These are phyloP conservation scores for Cryptomyrus ogoouensis DNA, from an alignment of 2,113 vertebrate species.

Conservation along the genomic window DNA sequence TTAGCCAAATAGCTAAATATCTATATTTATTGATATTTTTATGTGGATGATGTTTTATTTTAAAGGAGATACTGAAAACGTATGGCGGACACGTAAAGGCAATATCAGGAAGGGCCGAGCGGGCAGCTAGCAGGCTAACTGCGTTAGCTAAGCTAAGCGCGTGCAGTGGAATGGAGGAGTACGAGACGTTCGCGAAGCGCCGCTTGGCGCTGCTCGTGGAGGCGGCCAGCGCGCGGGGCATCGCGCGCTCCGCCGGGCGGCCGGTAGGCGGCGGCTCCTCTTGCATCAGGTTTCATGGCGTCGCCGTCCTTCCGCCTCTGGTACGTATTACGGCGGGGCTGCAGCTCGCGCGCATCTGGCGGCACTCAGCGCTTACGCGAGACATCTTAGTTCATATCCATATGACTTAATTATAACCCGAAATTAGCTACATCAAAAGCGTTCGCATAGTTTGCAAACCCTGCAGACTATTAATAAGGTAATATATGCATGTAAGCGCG, in stretches of 20 bases:
- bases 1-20: not conserved
- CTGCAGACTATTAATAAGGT: not conserved
- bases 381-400: not conserved
- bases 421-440: not conserved
- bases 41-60: not conserved
- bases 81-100: not conserved
- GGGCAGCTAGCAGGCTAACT: not conserved
- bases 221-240: not conserved
- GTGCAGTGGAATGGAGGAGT: conserved; percentile 51
- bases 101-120: not conserved
- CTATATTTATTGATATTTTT: not conserved
- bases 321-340: conserved; percentile 28
- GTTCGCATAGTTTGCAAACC: not conserved
- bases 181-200: conserved; percentile 50
- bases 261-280: conserved; percentile 30
- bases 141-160: not conserved
- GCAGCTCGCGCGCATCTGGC: not conserved
- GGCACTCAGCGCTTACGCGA: not conserved
- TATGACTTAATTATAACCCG: not conserved
- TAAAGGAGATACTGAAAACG: not conserved
- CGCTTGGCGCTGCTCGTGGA: conserved; percentile 29
- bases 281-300: conserved; percentile 48
- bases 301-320: conserved; percentile 51
- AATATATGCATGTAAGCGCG: not conserved
- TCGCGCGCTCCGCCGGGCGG: not conserved